Evolutionary conservation across 2,113 vertebrate species (phyloP).

Genomic region (Sphyrna mokarran): DNA sequence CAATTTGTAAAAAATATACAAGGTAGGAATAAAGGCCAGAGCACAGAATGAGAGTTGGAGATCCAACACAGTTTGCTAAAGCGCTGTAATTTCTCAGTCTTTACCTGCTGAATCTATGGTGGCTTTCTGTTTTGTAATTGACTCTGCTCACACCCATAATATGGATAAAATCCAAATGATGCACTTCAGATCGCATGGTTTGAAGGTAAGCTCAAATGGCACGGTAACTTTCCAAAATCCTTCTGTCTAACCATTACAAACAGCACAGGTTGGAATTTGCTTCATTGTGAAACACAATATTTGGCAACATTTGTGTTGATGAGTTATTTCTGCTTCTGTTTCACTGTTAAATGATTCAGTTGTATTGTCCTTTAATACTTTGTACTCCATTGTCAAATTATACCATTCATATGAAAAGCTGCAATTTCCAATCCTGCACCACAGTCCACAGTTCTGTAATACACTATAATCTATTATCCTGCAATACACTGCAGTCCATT

Average conservation of each 20-base stretch:
- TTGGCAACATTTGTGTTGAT: neutral
- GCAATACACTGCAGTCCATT: no score
- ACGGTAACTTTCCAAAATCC: neutral
- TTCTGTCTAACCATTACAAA: neutral
- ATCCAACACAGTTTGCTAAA: neutral
- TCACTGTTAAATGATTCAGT: neutral
- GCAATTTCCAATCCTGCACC: no score
- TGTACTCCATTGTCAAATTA: no score
- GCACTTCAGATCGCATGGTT: neutral
- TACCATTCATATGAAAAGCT: no score
- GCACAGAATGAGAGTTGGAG: neutral
- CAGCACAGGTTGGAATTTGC: neutral
- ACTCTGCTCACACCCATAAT: neutral
- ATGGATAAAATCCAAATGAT: neutral
- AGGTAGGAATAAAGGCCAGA: neutral
- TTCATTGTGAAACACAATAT: neutral
- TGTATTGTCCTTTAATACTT: no score
- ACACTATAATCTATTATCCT: no score
- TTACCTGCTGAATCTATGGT: neutral
- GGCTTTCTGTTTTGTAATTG: no score
- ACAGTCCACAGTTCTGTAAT: no score
- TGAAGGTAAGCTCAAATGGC: neutral
- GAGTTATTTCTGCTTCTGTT: neutral
- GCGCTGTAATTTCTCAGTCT: neutral
- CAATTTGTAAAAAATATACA: neutral